A percentile compares a stretch with the other conserved stretches of the same genome.
phyloP scores from a whole-genome alignment of 1,140 invertebrate genomes.

The Holcopasites calliopsidis region DNA sequence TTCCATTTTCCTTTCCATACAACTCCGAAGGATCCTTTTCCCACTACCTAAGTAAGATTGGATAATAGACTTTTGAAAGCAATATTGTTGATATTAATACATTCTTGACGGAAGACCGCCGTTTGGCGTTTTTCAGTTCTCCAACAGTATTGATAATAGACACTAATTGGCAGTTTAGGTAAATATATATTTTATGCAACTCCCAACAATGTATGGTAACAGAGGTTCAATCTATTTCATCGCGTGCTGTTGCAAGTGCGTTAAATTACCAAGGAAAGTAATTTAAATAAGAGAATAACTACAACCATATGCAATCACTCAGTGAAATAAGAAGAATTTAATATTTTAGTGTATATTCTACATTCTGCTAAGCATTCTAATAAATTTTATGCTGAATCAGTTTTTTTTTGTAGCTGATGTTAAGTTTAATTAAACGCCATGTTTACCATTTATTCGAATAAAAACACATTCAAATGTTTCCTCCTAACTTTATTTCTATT shows the following conservation, averaged over 20 bases:
- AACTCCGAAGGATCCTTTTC: constrained; percentile 97
- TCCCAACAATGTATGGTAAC: too few relatives aligned
- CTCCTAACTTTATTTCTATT: not conserved
- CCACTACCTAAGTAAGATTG: constrained; percentile 85
- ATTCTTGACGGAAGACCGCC: too few relatives aligned
- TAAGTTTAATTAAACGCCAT: not conserved
- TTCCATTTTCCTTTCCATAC: constrained; percentile 95
- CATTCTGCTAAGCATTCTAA: not conserved
- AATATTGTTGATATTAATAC: too few relatives aligned
- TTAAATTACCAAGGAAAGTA: not conserved
- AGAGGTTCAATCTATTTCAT: too few relatives aligned
- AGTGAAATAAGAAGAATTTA: not conserved
- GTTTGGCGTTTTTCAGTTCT: too few relatives aligned
- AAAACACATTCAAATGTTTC: not conserved
- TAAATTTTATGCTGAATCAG: not conserved
- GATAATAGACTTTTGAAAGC: too few relatives aligned
- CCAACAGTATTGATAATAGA: too few relatives aligned
- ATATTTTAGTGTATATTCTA: not conserved
- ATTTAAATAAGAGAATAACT: not conserved
- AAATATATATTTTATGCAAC: too few relatives aligned
- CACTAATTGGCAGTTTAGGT: too few relatives aligned
- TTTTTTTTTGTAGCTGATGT: not conserved
- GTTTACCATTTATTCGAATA: not conserved
- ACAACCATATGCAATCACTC: not conserved
- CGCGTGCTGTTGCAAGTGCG: too few relatives aligned